Base-by-base conservation (phyloP, 2,888 invertebrate species). In the Amphimallon solstitiale region DNA sequence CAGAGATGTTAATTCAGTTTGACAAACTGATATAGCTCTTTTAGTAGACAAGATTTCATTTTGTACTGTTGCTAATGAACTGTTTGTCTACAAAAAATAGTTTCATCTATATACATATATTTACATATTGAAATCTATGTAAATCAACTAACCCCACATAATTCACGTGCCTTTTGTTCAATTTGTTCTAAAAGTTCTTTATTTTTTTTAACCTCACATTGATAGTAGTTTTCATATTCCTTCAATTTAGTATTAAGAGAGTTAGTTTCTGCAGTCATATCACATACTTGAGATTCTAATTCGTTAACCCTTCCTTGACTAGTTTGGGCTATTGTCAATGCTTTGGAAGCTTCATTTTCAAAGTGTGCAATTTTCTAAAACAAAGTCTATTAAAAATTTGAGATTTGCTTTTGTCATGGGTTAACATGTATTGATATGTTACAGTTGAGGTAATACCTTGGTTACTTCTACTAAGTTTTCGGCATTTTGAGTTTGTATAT, bases 281-380 rank as follows among this genome's bases (percentile, higher is more conserved):
- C 82, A 7, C 81, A 79, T 63, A 85, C 83, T 66, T 89, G 87
- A 0, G 76, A 69, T 62, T 87, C 86, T 0, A 89, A 72, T 40
- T 82, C 82, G 64, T 86, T 86, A 66, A 86, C 85, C 78, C 90
- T 90, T 19, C 89, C 88, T 78, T 91, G 89, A 75, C 88, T 89
- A 70, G 86, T 87, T 29, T 89, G 88, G 0, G 89, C 90, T 38
- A 92, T 77, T 72, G 89, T 89, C 45, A 92, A 79, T 0, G 91
- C 88, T 82, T 91, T 90, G 29, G 90, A 87, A 1, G 92, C 81
- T 81, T 94, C 93, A 4, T 86, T 84, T 81, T 93, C 92, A 71
- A 88, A 86, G 40, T 87, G 86, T 68, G 85, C 86, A 0, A 89
- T 84, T 81, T 88, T 80, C 81, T 81, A 45, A 19, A 59, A 56